Percentiles rank a stretch among this genome's conserved stretches.
Evolutionary conservation across 2,888 invertebrate genomes (phyloP).

Genomic region (Phania funesta): DNA sequence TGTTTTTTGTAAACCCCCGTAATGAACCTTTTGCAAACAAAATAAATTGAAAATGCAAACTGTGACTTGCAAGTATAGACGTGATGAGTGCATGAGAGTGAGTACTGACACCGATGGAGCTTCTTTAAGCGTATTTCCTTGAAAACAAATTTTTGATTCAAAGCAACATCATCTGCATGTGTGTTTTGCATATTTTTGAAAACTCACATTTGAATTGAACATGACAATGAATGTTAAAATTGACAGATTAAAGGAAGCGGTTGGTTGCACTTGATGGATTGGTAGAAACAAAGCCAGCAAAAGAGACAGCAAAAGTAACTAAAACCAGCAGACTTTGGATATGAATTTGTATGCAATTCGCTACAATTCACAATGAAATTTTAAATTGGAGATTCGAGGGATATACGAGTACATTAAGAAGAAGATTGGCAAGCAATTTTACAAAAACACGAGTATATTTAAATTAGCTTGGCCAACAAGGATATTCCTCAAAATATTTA

Average conservation of each 20-base stretch:
- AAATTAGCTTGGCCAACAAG: too few species aligned
- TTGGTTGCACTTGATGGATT: conserved; percentile 48
- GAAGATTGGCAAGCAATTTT: too few species aligned
- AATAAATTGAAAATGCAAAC: too few species aligned
- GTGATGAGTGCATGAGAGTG: neutral
- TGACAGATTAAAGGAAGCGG: conserved; percentile 64
- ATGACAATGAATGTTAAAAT: conserved; percentile 64
- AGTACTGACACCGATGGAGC: neutral
- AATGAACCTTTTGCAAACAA: too few species aligned
- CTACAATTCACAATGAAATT: conserved; percentile 5
- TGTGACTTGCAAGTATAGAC: neutral
- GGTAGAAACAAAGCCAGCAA: neutral
- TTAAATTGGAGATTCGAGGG: neutral
- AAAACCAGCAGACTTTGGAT: conserved; percentile 7
- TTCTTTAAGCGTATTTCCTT: conserved; percentile 49
- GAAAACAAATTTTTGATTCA: neutral
- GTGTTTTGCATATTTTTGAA: conserved; percentile 9
- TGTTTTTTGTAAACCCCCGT: too few species aligned
- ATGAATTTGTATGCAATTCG: conserved; percentile 7
- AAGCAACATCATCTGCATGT: neutral
- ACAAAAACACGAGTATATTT: too few species aligned
- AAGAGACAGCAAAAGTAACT: neutral
- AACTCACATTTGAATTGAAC: conserved; percentile 53
- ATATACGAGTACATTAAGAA: neutral
- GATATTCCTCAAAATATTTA: too few species aligned